Evolutionary conservation across 1,140 invertebrate genomes (phyloP).

Genomic region (Bombus sibiricus): DNA sequence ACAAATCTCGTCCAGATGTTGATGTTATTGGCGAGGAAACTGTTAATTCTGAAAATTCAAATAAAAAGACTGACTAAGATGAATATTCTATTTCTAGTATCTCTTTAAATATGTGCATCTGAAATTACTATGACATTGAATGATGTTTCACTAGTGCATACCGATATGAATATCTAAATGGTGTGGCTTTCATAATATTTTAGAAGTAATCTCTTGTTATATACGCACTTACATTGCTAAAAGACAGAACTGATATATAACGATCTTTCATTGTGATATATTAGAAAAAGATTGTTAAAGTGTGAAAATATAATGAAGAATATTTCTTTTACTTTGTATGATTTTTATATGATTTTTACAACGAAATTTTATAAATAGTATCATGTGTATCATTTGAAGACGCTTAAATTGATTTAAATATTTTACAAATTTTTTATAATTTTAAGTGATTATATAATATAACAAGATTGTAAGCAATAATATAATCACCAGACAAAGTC

Average conservation of each 20-base stretch:
- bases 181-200: background rate
- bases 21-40: conserved; percentile 76
- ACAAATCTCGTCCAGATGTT: conserved; percentile 92
- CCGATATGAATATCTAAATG: background rate
- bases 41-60: conserved; percentile 15
- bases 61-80: conserved; percentile 57
- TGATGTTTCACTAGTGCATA: background rate
- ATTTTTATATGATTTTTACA: background rate
- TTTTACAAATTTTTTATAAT: too few species aligned
- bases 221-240: background rate
- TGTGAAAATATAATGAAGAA: background rate
- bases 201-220: background rate
- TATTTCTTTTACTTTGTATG: background rate
- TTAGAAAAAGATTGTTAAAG: background rate
- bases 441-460: too few species aligned
- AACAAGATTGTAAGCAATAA: too few species aligned
- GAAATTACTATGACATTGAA: background rate
- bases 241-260: background rate
- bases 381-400: too few species aligned
- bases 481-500: too few species aligned
- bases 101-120: background rate
- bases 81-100: background rate
- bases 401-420: too few species aligned
- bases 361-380: background rate
- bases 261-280: background rate